Evolutionary conservation across 2,888 invertebrate genomes (phyloP), one percentile per base, ranked within the genome.

Genomic region (Drosophila yooni): DNA sequence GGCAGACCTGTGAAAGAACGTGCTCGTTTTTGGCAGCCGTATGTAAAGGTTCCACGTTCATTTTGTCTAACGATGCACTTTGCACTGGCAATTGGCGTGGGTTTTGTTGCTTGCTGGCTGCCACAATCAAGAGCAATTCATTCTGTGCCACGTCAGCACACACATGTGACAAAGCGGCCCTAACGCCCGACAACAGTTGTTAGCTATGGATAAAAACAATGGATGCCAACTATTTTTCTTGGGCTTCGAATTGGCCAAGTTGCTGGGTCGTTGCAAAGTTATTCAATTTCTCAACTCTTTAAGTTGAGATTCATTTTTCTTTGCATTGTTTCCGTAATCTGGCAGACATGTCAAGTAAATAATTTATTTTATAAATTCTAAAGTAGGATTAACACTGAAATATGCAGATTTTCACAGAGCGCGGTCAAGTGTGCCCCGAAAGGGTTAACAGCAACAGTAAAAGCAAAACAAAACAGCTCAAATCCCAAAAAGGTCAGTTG

Each of bases 121-220:
- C 82, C 74, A 89, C 82, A 89, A 84, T 88, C 85, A 88, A 89
- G 88, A 82, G 88, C 85, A 88, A 85, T 89, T 85, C 85, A 89
- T 85, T 85, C 76, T 85, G 74, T 71, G 85, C 78, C 60, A 75
- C 57, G 85, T 85, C 85, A 89, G 89, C 89, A 67, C 65, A 79
- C 78, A 79, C 67, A 74, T 81, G 81, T 73, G 78, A 70, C 81
- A 81, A 70, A 70, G 58, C 62, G 51, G 43, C 50, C 54, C 70
- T 74, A 34, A 79, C 64, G 70, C 48, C 36, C 58, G 48, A 61
- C 33, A 58, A 63, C 60, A 56, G 51, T 60, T 68, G 50, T 48
- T 56, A 38, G 52, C 67, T 48, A 38, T 62, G 68, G 59, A 63
- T 56, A 63, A 43, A 73, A 77, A 70, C 81, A 80, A 76, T 76